Conservation (phyloP, 2,888 invertebrate genomes). For the Euclidia mi region DNA sequence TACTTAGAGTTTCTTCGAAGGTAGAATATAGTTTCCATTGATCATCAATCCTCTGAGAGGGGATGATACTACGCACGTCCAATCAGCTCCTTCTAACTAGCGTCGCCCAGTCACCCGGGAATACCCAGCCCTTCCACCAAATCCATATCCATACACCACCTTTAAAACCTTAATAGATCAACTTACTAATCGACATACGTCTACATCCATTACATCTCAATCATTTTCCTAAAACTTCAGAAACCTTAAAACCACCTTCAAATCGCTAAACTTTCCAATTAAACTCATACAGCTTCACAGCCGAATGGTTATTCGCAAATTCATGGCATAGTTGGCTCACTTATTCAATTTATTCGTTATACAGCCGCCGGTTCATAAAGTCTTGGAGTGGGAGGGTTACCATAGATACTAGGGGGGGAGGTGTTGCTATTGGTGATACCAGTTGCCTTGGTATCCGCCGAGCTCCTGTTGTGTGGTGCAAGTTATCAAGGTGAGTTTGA, state of each 20-base stretch:
- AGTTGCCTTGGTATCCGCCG: conserved; percentile 77
- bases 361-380: conserved; percentile 77
- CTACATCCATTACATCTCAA: neutral
- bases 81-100: no score
- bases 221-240: conserved; percentile 16
- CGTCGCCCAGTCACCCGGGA: no score
- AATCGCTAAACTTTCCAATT: conserved; percentile 54
- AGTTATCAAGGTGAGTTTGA: conserved; percentile 36
- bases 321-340: conserved; percentile 66
- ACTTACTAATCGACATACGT: neutral
- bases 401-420: conserved; percentile 76
- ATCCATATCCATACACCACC: no score
- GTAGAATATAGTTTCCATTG: no score
- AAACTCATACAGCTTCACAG: conserved; percentile 53
- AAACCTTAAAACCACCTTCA: conserved; percentile 36
- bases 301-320: conserved; percentile 64
- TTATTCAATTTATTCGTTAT: conserved; percentile 60
- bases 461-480: conserved; percentile 51
- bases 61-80: no score
- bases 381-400: conserved; percentile 74
- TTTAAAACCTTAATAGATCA: no score
- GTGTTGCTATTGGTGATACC: conserved; percentile 82
- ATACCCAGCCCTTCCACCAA: no score
- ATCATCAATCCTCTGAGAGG: no score
- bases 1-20: no score